Conservation (phyloP, 2,113 vertebrate genomes). For the Colossoma macropomum region DNA sequence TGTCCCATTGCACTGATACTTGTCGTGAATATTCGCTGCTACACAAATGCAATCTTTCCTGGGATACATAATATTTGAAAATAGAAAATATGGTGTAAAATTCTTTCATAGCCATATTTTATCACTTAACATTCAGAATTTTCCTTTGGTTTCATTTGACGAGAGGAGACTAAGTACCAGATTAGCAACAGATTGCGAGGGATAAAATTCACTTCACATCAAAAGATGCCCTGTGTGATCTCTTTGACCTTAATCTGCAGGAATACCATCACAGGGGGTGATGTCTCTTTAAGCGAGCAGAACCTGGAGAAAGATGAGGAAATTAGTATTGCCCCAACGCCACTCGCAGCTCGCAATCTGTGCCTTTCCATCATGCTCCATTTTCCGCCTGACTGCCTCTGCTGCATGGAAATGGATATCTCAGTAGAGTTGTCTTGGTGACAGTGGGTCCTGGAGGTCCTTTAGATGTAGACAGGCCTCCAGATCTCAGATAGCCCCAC, state of each 20-base stretch:
- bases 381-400: neutral
- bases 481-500: neutral
- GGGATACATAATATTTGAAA: too few species aligned
- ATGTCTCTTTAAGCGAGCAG: neutral
- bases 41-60: too few species aligned
- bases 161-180: neutral
- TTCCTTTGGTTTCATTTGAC: too few species aligned
- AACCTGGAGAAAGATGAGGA: neutral
- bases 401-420: neutral
- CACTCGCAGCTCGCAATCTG: neutral
- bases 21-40: too few species aligned
- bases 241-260: neutral
- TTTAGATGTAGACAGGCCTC: neutral
- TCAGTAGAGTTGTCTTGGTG: neutral
- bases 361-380: neutral
- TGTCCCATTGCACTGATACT: too few species aligned
- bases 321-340: neutral
- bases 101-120: too few species aligned
- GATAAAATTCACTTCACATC: slow-evolving; percentile 12
- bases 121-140: neutral
- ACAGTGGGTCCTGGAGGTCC: neutral
- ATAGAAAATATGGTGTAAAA: too few species aligned
- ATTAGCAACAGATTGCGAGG: neutral
- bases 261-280: neutral
- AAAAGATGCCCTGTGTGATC: slow-evolving; percentile 9